Evolutionary conservation across 2,888 invertebrate species (phyloP).

Genomic region (Heliconius aoede): DNA sequence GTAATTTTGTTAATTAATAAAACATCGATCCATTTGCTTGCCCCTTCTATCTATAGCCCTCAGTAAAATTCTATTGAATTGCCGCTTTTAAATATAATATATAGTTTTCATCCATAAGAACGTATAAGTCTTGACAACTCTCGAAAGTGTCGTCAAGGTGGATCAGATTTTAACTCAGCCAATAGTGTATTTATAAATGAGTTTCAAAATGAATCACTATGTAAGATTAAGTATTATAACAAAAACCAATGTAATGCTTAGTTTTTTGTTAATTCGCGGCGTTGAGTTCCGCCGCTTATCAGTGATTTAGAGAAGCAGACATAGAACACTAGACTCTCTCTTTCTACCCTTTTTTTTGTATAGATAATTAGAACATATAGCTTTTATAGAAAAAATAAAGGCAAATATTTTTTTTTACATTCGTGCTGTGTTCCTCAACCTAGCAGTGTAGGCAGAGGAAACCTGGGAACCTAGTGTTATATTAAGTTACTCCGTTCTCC

Average conservation of each 20-base stretch:
- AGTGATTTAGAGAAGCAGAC: no score
- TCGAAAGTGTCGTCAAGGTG: constrained; percentile 24
- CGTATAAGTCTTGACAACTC: background rate
- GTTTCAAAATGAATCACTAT: background rate
- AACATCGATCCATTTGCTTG: background rate
- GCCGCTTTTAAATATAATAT: background rate
- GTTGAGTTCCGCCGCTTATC: no score
- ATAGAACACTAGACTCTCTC: no score
- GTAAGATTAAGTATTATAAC: background rate
- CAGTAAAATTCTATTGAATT: background rate
- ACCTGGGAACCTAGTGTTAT: no score
- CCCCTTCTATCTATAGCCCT: background rate
- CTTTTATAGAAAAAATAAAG: no score
- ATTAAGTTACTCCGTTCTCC: no score
- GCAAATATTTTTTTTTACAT: no score
- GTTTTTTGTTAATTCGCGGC: no score
- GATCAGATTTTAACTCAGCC: constrained; percentile 22
- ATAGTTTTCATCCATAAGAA: background rate
- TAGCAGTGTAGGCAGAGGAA: no score
- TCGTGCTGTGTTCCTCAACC: no score
- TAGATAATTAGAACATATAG: no score
- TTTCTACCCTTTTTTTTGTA: no score
- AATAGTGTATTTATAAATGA: constrained; percentile 15
- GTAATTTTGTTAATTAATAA: background rate
- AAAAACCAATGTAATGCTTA: background rate